Evolutionary conservation across 2,113 vertebrate genomes (phyloP), one percentile per base, ranked within the genome.

Genomic region (Circaetus gallicus): DNA sequence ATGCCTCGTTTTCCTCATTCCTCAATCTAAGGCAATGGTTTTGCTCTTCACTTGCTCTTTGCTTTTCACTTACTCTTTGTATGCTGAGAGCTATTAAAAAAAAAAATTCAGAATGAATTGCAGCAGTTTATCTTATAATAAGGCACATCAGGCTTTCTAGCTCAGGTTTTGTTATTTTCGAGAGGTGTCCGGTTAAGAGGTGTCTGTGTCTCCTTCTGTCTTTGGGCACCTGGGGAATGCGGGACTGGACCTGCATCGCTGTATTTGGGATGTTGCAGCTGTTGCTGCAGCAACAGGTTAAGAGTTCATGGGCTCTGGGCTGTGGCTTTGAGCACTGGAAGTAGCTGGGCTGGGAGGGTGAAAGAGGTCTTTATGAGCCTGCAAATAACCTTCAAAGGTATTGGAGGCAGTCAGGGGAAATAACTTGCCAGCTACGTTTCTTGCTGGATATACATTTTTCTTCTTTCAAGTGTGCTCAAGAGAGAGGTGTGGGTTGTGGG

Each of bases 401-500:
- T 53, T 0, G 1, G 28, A 93, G 89, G 62, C 53, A 86, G 90
- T 43, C 73, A 71, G 72, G 92, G 91, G 95, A 93, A 97, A 95
- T 91, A 95, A 95, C 80, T 94, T 86, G 87, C 89, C 84, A 95
- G 84, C 73, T 90, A 28, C 15, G 40, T 91, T 94, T 95, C 94
- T 95, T 34, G 49, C 94, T 91, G 84, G 78, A 52, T 93, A 97
- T 95, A 96, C 67, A 90, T 76, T 82, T 93, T 91, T 89, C 70
- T 66, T 38, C 82, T 96, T 96, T 96, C 81, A 97, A 95, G 91
- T 91, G 86, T 94, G 82, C 96, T 97, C 93, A 82, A 47, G 96
- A 94, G 95, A 95, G 95, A 90, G 83, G 79, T 50, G 36, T 2
- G 13, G 66, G 11, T 65, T 88, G 49, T 56, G 74, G 53, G 74